Conservation (phyloP, 2,888 invertebrate genomes). For the Synanthedon andrenaeformis region DNA sequence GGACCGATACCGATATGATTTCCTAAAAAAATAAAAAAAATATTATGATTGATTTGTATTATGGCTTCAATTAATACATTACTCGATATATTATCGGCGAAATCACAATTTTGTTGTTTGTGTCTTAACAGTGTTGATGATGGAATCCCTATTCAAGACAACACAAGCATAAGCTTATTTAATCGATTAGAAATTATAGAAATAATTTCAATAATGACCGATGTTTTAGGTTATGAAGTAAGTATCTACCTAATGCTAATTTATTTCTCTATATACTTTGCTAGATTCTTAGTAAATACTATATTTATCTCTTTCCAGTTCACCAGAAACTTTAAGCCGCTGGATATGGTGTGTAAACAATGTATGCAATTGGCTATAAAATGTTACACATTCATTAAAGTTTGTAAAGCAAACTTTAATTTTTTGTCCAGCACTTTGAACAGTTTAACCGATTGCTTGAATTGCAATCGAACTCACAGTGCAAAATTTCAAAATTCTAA, state of each 20-base stretch:
- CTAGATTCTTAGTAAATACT: background rate
- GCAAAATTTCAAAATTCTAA: conserved; percentile 13
- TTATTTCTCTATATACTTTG: background rate
- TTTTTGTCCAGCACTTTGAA: conserved; percentile 23
- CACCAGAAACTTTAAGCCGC: conserved; percentile 20
- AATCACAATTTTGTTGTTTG: conserved; percentile 36
- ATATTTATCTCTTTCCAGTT: conserved; percentile 20
- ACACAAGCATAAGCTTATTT: conserved; percentile 23
- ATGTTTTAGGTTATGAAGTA: conserved; percentile 33
- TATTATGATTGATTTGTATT: no score
- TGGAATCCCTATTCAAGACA: conserved; percentile 23
- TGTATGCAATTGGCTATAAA: conserved; percentile 28
- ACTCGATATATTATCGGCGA: conserved; percentile 24
- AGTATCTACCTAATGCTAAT: conserved; percentile 5
- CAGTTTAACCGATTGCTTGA: conserved; percentile 20
- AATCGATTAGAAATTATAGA: conserved; percentile 16
- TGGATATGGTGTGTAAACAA: conserved; percentile 28
- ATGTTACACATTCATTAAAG: conserved; percentile 33
- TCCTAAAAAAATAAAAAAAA: no score
- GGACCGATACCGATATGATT: no score
- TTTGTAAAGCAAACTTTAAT: conserved; percentile 21
- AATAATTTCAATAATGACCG: conserved; percentile 28
- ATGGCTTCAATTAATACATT: conserved; percentile 7
- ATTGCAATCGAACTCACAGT: conserved; percentile 14
- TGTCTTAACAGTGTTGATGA: conserved; percentile 26